Conservation (phyloP, 2,888 invertebrate species). For the Coenonympha arcania region DNA sequence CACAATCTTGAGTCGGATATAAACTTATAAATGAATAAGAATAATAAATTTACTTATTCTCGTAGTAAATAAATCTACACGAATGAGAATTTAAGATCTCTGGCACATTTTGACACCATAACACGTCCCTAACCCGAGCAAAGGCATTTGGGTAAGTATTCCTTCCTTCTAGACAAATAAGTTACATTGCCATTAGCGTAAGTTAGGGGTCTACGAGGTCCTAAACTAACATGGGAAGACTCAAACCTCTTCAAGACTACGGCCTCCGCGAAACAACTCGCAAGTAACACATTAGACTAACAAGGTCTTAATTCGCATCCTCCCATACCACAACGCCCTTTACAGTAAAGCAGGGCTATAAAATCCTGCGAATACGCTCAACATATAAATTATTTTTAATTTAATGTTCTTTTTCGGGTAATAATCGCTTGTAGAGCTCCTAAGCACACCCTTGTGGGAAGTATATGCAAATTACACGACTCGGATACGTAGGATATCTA, state of each 20-base stretch:
- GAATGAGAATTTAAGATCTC: background rate
- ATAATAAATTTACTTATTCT: too few relatives aligned
- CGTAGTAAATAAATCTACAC: too few relatives aligned
- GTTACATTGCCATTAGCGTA: constrained; percentile 30
- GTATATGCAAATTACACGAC: constrained; percentile 23
- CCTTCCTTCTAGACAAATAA: constrained; percentile 26
- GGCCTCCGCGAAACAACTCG: constrained; percentile 21
- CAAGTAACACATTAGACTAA: constrained; percentile 27
- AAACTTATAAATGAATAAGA: too few relatives aligned
- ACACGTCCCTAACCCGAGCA: constrained; percentile 4
- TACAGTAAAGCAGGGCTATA: constrained; percentile 5
- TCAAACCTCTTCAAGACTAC: constrained; percentile 23
- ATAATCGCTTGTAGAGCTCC: constrained; percentile 19
- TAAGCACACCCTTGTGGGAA: constrained; percentile 16
- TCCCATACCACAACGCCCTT: constrained; percentile 10
- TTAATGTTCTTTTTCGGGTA: constrained; percentile 19
- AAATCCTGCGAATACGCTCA: constrained; percentile 10
- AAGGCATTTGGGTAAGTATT: constrained; percentile 21
- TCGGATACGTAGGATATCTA: constrained; percentile 18
- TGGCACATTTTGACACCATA: background rate
- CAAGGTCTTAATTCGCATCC: constrained; percentile 25
- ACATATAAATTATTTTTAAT: constrained; percentile 23
- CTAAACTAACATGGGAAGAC: constrained; percentile 32
- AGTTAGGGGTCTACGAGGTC: constrained; percentile 27
- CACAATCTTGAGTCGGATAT: too few relatives aligned